Evolutionary conservation across 2,797 vertebrate genomes (phyloP).

Genomic region (Girardinus metallicus): DNA sequence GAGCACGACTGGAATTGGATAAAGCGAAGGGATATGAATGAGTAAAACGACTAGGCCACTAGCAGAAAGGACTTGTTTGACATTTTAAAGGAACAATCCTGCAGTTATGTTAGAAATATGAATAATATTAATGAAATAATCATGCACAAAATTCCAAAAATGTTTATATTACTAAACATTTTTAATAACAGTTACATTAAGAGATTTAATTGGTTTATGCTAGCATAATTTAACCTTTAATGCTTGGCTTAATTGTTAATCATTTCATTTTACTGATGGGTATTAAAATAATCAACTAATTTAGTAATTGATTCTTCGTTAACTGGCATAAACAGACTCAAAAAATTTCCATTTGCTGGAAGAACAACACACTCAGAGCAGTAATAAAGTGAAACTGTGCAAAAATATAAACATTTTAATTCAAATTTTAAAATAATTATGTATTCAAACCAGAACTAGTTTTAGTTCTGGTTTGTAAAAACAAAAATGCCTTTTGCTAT

Average conservation of each 20-base stretch:
- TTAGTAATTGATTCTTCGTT: too few species aligned
- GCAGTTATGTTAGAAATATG: neutral
- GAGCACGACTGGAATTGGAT: slow-evolving; percentile 27
- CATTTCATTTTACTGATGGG: too few species aligned
- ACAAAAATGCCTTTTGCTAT: too few species aligned
- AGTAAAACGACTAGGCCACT: slow-evolving; percentile 7
- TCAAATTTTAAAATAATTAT: too few species aligned
- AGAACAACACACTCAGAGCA: too few species aligned
- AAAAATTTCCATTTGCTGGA: too few species aligned
- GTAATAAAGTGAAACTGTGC: too few species aligned
- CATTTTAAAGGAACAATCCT: neutral
- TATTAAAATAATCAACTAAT: too few species aligned
- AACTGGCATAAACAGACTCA: too few species aligned
- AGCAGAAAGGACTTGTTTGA: slow-evolving; percentile 1
- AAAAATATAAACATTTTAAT: too few species aligned
- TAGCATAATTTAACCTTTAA: neutral
- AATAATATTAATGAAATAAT: neutral
- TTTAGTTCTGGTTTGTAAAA: too few species aligned
- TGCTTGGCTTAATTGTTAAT: neutral
- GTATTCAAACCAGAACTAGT: too few species aligned
- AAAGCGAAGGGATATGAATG: slow-evolving; percentile 5
- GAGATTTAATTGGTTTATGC: neutral
- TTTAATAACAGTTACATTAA: neutral
- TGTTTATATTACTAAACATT: neutral
- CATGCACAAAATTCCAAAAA: neutral